Conservation (phyloP, 2,113 vertebrate species). For the Atrichornis clamosus region DNA sequence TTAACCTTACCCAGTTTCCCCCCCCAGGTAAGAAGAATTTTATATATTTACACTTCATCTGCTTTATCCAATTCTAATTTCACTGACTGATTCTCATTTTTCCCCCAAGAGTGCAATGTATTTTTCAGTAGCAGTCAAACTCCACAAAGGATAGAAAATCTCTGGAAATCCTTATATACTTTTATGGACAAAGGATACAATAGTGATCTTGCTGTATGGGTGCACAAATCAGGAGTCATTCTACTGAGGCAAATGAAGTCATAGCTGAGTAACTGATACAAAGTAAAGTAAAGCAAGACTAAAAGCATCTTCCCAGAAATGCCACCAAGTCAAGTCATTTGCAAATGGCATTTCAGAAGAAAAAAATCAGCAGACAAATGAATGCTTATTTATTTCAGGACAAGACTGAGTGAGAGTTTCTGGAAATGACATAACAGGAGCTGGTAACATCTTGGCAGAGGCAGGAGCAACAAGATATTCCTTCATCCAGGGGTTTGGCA, state of each 20-base stretch:
- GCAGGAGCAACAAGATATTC: neutral
- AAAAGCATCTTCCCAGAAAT: neutral
- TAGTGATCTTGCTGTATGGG: neutral
- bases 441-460: conserved; percentile 18
- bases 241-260: neutral
- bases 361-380: neutral
- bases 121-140: neutral
- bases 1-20: neutral
- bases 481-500: conserved; percentile 9
- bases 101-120: neutral
- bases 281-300: neutral
- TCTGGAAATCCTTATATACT: neutral
- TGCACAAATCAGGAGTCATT: neutral
- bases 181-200: neutral
- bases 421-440: conserved; percentile 20
- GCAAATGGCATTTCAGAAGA: neutral
- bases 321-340: neutral
- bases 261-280: neutral
- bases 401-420: neutral
- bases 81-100: neutral
- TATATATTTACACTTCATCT: neutral
- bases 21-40: neutral
- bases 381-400: neutral
- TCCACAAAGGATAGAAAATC: neutral
- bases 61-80: neutral